Evolutionary conservation across 2,797 vertebrate genomes (phyloP).

Genomic region (Huso huso): DNA sequence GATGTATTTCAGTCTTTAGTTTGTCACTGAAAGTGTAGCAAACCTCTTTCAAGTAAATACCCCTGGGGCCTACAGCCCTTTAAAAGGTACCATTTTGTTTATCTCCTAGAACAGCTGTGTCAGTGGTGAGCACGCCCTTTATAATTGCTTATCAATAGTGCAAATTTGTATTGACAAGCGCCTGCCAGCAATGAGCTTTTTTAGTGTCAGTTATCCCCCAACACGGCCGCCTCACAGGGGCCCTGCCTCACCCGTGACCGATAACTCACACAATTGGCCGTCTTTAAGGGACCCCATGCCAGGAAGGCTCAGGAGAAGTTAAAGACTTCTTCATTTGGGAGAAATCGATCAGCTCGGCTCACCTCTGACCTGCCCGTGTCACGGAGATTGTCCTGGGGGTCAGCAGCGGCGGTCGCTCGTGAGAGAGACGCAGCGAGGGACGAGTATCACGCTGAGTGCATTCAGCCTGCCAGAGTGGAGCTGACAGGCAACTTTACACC

Average conservation of each 20-base stretch:
- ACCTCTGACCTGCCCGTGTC: slow-evolving; percentile 60
- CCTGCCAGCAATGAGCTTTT: slow-evolving; percentile 65
- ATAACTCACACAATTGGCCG: slow-evolving; percentile 50
- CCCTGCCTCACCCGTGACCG: slow-evolving; percentile 52
- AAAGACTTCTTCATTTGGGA: slow-evolving; percentile 47
- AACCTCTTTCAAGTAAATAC: slow-evolving; percentile 11
- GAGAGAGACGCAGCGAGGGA: slow-evolving; percentile 46
- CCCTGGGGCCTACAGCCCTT: slow-evolving; percentile 22
- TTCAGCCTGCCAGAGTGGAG: slow-evolving; percentile 26
- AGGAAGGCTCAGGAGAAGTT: slow-evolving; percentile 35
- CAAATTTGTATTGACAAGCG: slow-evolving; percentile 69
- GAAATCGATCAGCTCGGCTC: slow-evolving; percentile 53
- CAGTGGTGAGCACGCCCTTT: slow-evolving; percentile 39
- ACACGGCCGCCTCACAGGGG: slow-evolving; percentile 39
- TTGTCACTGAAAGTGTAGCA: too few species aligned
- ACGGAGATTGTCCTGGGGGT: slow-evolving; percentile 41
- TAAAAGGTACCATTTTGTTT: slow-evolving; percentile 40
- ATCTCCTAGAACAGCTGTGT: slow-evolving; percentile 66
- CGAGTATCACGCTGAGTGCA: slow-evolving; percentile 53
- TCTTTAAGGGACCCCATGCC: slow-evolving; percentile 33
- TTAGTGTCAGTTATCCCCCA: slow-evolving; percentile 64
- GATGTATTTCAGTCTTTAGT: too few species aligned
- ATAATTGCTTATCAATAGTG: slow-evolving; percentile 73
- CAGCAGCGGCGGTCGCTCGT: slow-evolving; percentile 29
- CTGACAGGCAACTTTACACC: slow-evolving; percentile 19